Evolutionary conservation across 2,797 vertebrate species (phyloP).

Genomic region (Chelidonichthys spinosus): DNA sequence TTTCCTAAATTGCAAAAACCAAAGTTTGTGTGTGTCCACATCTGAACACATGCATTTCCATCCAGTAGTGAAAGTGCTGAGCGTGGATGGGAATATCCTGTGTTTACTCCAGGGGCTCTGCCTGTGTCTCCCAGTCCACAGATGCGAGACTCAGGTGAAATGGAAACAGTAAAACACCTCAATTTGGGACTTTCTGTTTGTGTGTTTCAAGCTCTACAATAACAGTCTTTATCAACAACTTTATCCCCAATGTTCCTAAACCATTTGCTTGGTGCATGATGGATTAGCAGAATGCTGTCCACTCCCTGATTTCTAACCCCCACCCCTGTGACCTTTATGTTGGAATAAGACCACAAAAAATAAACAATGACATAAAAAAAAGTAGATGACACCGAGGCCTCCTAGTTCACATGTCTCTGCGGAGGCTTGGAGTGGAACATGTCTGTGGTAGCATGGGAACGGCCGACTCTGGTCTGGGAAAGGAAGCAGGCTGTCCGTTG

Average conservation of each 20-base stretch:
- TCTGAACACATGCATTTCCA: background rate
- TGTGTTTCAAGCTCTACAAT: background rate
- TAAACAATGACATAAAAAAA: background rate
- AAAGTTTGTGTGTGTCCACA: background rate
- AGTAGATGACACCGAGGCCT: conserved; percentile 44
- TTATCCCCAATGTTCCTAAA: background rate
- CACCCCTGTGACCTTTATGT: background rate
- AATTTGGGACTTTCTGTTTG: conserved; percentile 28
- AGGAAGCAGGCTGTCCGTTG: conserved; percentile 77
- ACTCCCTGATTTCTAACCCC: background rate
- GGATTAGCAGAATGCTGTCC: background rate
- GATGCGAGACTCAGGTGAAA: background rate
- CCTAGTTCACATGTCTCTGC: conserved; percentile 38
- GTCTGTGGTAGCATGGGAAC: conserved; percentile 68
- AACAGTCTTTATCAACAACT: background rate
- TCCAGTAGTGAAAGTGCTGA: background rate
- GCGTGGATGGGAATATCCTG: background rate
- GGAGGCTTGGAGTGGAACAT: conserved; percentile 30
- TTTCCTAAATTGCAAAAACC: no score
- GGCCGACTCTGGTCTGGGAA: conserved; percentile 78
- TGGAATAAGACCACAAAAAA: background rate
- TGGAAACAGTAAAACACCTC: conserved; percentile 1
- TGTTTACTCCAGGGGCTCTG: background rate
- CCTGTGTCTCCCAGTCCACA: background rate
- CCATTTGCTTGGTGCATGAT: background rate